Conservation (phyloP, 2,888 invertebrate genomes). For the Ypsolopha sequella region DNA sequence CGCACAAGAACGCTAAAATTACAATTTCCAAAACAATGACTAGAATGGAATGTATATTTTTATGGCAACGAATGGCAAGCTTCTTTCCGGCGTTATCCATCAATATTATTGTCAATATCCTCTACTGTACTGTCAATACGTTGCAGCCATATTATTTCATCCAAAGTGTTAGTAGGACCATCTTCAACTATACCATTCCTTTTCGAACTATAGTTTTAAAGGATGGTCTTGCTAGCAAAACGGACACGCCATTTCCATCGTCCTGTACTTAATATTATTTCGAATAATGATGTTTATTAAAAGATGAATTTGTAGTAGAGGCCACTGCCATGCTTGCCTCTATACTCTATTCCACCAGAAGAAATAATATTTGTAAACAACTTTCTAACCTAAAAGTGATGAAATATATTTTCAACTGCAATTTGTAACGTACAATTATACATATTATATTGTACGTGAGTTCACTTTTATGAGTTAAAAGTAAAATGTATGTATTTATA, state of each 20-base stretch:
- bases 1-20: neutral
- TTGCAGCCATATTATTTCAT: no score
- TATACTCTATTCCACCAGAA: no score
- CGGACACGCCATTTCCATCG: neutral
- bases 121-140: neutral
- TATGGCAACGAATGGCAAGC: slow-evolving; percentile 30
- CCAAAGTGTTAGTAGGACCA: no score
- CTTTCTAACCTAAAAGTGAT: no score
- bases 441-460: no score
- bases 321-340: no score
- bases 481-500: no score
- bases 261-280: neutral
- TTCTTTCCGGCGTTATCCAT: neutral
- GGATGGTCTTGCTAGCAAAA: neutral
- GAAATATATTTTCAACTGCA: no score
- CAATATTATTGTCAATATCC: slow-evolving; percentile 2
- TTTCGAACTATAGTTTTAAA: neutral
- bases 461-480: no score
- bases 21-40: slow-evolving; percentile 32
- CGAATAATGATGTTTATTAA: neutral
- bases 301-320: no score
- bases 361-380: no score
- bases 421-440: no score
- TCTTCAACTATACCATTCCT: neutral
- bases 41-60: slow-evolving; percentile 60